Evolutionary conservation across 2,888 invertebrate genomes (phyloP), one percentile per base, ranked within the genome.

Genomic region (Leptopilina drosophilae): DNA sequence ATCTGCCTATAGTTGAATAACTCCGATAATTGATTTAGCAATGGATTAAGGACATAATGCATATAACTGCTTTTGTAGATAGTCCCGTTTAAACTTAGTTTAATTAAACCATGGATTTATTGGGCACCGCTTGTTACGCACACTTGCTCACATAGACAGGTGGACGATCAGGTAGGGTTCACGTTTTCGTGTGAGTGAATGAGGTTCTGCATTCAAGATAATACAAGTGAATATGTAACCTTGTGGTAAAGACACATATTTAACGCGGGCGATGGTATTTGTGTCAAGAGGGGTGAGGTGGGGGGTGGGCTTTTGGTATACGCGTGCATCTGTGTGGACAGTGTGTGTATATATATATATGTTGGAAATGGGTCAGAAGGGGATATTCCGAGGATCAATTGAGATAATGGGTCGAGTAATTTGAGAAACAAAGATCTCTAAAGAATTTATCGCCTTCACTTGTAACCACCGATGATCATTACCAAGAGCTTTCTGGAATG

Each of bases 81-180:
- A 81, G 83, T 87, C 85, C 86, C 88, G 88, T 88, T 89, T 90
- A 89, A 90, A 90, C 90, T 90, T 89, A 88, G 90, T 90, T 90
- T 90, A 90, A 90, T 90, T 90, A 90, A 90, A 90, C 88, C 85
- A 82, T 86, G 87, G 89, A 90, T 90, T 90, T 90, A 90, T 90
- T 87, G 89, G 85, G 84, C 83, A 83, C 79, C 83, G 84, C 84
- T 86, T 84, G 85, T 84, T 85, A 84, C 87, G 85, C 85, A 82
- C 84, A 84, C 86, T 83, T 76, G 80, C 78, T 64, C 76, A 82
- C 77, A 56, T 77, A 76, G 77, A 78, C 81, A 79, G 81, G 78
- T 75, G 76, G 79, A 78, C 81, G 78, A 77, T 80, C 82, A 79
- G 77, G 77, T 77, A 77, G 40, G 12, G 49, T 49, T 49, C 49